Conservation (phyloP, 2,113 vertebrate species). For the Alethe diademata region DNA sequence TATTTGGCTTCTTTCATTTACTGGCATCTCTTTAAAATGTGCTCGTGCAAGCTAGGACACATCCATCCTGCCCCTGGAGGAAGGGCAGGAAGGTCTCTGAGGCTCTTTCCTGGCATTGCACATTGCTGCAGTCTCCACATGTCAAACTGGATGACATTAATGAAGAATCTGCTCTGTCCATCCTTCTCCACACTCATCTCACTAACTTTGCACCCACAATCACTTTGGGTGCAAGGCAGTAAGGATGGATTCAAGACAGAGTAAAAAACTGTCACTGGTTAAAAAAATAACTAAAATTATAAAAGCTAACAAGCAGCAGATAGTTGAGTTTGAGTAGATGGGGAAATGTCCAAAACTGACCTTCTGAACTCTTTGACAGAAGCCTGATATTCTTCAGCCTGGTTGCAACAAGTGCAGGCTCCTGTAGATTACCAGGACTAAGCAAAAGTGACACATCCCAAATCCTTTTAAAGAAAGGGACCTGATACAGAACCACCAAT, state of each 20-base stretch:
- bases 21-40: neutral
- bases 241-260: neutral
- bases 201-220: neutral
- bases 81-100: neutral
- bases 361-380: neutral
- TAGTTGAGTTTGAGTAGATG: neutral
- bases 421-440: neutral
- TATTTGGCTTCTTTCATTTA: neutral
- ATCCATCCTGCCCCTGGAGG: neutral
- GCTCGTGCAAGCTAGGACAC: neutral
- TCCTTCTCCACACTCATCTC: neutral
- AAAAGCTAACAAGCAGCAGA: neutral
- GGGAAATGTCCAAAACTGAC: neutral
- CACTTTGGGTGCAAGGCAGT: neutral
- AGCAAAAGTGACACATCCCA: neutral
- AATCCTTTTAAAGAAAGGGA: neutral
- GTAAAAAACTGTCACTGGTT: neutral
- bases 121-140: fast-evolving
- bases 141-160: neutral
- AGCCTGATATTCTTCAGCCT: neutral
- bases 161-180: neutral
- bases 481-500: neutral
- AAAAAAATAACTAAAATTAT: neutral
- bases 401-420: neutral
- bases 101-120: neutral